Evolutionary conservation across 37 sponge, comb jelly and placozoan genomes (phyloP), one percentile per base, ranked within the genome.

Genomic region (Diacarnus erythraeanus): DNA sequence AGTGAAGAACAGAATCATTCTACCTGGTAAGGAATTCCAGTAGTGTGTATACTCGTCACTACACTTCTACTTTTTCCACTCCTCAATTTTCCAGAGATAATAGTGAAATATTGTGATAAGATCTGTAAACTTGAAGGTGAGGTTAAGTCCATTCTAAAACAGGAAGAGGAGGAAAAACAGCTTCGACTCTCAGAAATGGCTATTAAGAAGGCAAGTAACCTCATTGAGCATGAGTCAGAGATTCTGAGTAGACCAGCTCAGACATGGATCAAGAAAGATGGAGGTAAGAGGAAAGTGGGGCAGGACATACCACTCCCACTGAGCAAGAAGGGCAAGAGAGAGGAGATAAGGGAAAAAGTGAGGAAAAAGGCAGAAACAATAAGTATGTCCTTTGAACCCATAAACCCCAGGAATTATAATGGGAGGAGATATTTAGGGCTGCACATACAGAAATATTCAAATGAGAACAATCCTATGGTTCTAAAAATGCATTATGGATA

Each of bases 121-220:
- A 77, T 93, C 17, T 64, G 43, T 5, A 27, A 38, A 23, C 82
- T 96, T 21, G 92, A 90, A 71, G 57, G 42, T 6, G 92, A 93
- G 39, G 84, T 98, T 17, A 81, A 84, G 42, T 26, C 71, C 38
- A 91, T 98, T 37, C 64, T 98, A 77, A 96, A 96, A 57, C 86
- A 91, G 38, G 99, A 98, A 64, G 87, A 88, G 51, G 99, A 98
- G 60, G 99, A 98, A 67, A 96, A 91, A 42, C 70, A 91, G 92
- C 44, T 94, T 72, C 57, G 95, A 54, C 42, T 91, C 43, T 72
- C 95, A 35, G 94, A 98, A 63, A 98, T 98, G 99, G 96, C 93
- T 42, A 39, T 98, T 43, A 96, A 79, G 61, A 98, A 98, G 60
- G 99, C 99, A 38, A 69, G 89, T 65, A 98, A 98, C 76, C 64